These are phyloP conservation scores for Bujurquina vittata DNA, from an alignment of 2,113 vertebrate genomes.

Conservation along the genomic window DNA sequence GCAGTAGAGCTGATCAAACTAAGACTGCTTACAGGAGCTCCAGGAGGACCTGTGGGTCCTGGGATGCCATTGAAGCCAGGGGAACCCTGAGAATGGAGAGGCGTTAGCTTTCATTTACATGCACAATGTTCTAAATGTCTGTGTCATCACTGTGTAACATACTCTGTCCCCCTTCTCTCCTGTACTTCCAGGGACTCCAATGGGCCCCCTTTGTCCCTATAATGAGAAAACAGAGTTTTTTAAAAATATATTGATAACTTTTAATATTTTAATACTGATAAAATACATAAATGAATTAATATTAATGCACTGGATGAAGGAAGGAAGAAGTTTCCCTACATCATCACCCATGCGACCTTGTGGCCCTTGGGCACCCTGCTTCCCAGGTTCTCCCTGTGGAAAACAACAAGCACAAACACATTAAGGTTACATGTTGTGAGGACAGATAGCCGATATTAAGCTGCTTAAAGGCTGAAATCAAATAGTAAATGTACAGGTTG, in stretches of 20 bases:
- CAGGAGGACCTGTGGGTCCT: slow-evolving; percentile 82
- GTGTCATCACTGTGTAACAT: slow-evolving; percentile 16
- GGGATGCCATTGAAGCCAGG: slow-evolving; percentile 83
- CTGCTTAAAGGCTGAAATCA: not conserved
- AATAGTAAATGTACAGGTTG: not conserved
- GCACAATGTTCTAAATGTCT: not conserved
- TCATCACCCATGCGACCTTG: slow-evolving; percentile 81
- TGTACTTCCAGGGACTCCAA: slow-evolving; percentile 72
- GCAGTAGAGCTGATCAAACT: not conserved
- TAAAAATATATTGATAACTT: not conserved
- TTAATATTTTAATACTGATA: not conserved
- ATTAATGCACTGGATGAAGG: not conserved
- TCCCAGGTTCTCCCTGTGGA: slow-evolving; percentile 77
- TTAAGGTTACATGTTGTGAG: not conserved
- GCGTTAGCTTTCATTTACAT: not conserved
- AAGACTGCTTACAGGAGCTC: slow-evolving; percentile 74
- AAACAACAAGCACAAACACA: slow-evolving; percentile 12
- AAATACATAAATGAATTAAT: not conserved
- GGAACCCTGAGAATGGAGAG: slow-evolving; percentile 69
- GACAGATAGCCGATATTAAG: not conserved
- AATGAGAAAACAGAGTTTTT: slow-evolving; percentile 1
- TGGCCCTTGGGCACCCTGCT: slow-evolving; percentile 69
- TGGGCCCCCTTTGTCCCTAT: slow-evolving; percentile 81
- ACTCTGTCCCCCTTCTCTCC: slow-evolving; percentile 84
- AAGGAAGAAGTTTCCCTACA: slow-evolving; percentile 56